Percentiles rank a stretch among this genome's conserved stretches.
These are phyloP conservation scores for Dromius quadrimaculatus DNA, from an alignment of 2,888 invertebrate genomes.

Conservation along the genomic window DNA sequence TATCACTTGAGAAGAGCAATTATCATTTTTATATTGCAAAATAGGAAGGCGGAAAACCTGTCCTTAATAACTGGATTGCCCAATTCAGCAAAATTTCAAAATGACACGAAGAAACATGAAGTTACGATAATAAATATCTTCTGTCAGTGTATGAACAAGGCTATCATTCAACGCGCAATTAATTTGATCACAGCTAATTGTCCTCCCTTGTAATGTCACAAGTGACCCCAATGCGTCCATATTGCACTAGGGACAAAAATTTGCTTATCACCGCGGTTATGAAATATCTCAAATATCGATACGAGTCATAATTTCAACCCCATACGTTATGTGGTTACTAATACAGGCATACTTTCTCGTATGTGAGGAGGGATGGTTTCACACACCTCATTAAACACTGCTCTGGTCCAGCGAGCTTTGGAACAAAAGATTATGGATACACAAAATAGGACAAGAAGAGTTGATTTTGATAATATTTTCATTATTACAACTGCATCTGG, in stretches of 20 bases:
- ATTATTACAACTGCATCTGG: background rate
- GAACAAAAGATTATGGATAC: constrained; percentile 19
- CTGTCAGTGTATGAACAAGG: constrained; percentile 1
- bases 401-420: constrained; percentile 9
- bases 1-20: too few relatives aligned
- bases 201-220: background rate
- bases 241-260: constrained; percentile 43
- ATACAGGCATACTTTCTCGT: background rate
- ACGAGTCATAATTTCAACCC: constrained; percentile 25
- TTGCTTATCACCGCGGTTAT: constrained; percentile 50
- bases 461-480: background rate
- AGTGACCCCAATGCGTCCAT: constrained; percentile 38
- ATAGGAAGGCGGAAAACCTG: too few relatives aligned
- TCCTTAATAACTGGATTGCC: too few relatives aligned
- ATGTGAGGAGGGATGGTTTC: constrained; percentile 11
- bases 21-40: too few relatives aligned
- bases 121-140: background rate
- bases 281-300: constrained; percentile 46
- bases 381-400: constrained; percentile 31
- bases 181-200: constrained; percentile 27
- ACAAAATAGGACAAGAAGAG: background rate
- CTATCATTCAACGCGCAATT: constrained; percentile 12
- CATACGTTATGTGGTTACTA: constrained; percentile 1
- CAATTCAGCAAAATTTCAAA: too few relatives aligned
- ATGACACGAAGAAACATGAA: too few relatives aligned